Evolutionary conservation across 2,888 invertebrate genomes (phyloP).

Genomic region (Noctua janthina): DNA sequence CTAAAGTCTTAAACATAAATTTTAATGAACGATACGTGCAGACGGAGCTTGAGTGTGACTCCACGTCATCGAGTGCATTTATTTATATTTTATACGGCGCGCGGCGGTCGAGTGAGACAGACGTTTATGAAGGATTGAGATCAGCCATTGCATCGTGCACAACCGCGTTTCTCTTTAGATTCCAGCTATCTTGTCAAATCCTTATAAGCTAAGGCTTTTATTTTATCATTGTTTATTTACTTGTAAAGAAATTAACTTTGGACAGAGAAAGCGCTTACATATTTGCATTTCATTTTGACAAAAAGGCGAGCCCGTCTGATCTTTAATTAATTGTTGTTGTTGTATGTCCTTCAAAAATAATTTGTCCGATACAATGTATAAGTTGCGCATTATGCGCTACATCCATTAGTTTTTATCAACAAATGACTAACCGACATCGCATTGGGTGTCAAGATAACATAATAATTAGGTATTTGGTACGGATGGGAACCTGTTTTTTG

Average conservation of each 20-base stretch:
- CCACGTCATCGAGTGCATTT: conserved; percentile 43
- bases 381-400: too few species aligned
- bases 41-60: conserved; percentile 2
- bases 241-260: background rate
- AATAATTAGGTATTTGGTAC: background rate
- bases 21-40: background rate
- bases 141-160: conserved; percentile 16
- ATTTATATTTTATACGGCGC: conserved; percentile 1
- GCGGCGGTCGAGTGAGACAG: background rate
- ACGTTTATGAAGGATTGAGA: background rate
- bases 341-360: conserved; percentile 11
- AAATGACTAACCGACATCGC: background rate
- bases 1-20: background rate
- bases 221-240: background rate
- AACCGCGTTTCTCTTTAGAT: background rate
- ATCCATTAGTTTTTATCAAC: background rate
- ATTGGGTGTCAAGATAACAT: background rate
- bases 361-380: background rate
- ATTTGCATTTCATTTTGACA: background rate
- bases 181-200: conserved; percentile 3
- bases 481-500: background rate
- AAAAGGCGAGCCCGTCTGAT: conserved; percentile 24
- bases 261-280: background rate
- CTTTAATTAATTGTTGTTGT: background rate
- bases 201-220: conserved; percentile 34